phyloP scores from a whole-genome alignment of 2,797 vertebrate genomes.

The Trematomus bernacchii region DNA sequence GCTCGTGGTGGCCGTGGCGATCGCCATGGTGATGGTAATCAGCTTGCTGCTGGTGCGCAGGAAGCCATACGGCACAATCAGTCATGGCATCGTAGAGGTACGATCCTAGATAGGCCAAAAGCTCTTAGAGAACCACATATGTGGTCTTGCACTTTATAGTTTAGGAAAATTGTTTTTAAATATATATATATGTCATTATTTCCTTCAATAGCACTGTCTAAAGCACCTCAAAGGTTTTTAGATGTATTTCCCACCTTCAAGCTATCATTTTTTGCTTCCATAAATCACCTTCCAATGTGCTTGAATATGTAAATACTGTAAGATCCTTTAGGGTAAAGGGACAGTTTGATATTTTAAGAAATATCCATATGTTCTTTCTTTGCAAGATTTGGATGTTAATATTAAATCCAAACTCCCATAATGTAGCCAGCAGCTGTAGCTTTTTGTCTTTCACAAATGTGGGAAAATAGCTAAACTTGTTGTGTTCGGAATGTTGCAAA shows the following conservation, averaged over 20 bases:
- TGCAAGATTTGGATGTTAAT: background rate
- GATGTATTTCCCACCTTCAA: background rate
- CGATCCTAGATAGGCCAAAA: slow-evolving; percentile 35
- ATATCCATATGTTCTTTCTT: background rate
- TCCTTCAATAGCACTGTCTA: background rate
- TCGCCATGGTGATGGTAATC: slow-evolving; percentile 93
- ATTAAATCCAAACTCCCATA: background rate
- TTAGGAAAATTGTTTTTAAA: background rate
- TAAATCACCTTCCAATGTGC: background rate
- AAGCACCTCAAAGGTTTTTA: background rate
- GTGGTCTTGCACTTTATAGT: background rate
- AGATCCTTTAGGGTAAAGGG: background rate
- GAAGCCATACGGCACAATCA: slow-evolving; percentile 94
- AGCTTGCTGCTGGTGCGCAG: slow-evolving; percentile 92
- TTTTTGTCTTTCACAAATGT: background rate
- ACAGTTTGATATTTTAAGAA: background rate
- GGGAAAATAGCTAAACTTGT: background rate
- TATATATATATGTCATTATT: background rate
- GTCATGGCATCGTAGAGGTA: slow-evolving; percentile 95
- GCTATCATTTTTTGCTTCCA: background rate
- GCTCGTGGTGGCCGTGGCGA: slow-evolving; percentile 92
- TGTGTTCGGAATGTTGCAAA: background rate
- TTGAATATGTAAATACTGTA: background rate
- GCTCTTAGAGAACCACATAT: background rate
- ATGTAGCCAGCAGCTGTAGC: background rate